Conservation (phyloP, 2,113 vertebrate species). For the Peromyscus leucopus region DNA sequence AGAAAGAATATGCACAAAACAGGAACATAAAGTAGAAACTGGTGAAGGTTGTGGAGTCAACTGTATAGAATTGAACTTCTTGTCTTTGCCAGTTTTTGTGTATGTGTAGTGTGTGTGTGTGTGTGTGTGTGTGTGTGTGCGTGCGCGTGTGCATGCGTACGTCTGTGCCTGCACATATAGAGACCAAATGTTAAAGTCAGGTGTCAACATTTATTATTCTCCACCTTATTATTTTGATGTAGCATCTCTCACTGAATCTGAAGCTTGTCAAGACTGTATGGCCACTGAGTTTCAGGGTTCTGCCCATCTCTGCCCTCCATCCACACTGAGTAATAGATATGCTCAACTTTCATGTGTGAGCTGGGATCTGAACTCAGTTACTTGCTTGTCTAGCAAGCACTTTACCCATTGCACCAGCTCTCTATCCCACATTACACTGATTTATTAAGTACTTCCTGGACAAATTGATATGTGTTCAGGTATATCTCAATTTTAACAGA, state of each 20-base stretch:
- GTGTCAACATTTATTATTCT: background rate
- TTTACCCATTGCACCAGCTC: background rate
- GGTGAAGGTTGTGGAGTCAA: background rate
- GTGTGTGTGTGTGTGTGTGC: background rate
- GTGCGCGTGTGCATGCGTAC: background rate
- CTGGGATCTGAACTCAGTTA: background rate
- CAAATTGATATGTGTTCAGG: background rate
- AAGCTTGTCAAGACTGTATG: too few species aligned
- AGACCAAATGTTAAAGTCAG: background rate
- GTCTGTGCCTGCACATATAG: background rate
- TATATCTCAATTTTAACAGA: conserved; percentile 19
- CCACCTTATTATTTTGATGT: background rate
- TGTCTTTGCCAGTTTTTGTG: background rate
- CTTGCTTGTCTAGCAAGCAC: background rate
- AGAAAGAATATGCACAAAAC: conserved; percentile 1
- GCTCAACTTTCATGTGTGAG: background rate
- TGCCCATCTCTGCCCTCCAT: background rate
- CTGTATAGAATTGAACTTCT: background rate
- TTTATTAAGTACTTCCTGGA: background rate
- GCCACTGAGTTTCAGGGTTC: background rate
- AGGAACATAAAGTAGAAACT: background rate
- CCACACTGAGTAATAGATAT: background rate
- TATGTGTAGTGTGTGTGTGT: background rate
- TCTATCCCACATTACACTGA: background rate
- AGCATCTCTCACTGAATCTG: background rate